phyloP scores from a whole-genome alignment of 2,113 vertebrate genomes.

The Notothenia coriiceps region DNA sequence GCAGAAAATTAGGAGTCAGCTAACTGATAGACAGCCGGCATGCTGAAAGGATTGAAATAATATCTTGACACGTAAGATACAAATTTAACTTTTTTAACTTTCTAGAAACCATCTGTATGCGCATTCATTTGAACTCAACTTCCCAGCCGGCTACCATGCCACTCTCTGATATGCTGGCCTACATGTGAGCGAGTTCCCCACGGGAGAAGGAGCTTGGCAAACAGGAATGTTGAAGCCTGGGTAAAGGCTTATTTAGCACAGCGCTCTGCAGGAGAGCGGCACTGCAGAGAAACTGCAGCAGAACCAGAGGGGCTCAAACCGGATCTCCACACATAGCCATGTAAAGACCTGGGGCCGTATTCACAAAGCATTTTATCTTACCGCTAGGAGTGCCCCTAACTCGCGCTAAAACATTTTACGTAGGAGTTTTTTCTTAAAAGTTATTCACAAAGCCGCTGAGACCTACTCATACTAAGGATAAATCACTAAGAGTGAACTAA shows the following conservation, averaged over 20 bases:
- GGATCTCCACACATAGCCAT: constrained; percentile 21
- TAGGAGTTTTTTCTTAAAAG: too few species aligned
- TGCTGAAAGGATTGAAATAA: constrained; percentile 28
- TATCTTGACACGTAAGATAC: background rate
- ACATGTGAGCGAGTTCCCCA: constrained; percentile 67
- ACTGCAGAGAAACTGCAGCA: constrained; percentile 58
- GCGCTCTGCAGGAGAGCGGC: constrained; percentile 58
- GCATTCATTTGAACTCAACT: constrained; percentile 32
- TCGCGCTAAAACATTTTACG: too few species aligned
- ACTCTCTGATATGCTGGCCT: constrained; percentile 74
- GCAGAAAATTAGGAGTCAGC: constrained; percentile 38
- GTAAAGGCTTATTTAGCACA: constrained; percentile 55
- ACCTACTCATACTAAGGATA: too few species aligned
- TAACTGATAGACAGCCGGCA: constrained; percentile 36
- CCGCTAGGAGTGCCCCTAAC: too few species aligned
- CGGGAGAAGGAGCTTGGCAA: constrained; percentile 48
- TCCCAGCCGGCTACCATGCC: constrained; percentile 53
- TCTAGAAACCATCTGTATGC: constrained; percentile 7
- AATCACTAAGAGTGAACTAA: too few species aligned
- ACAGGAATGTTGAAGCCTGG: constrained; percentile 25
- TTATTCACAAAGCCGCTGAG: too few species aligned
- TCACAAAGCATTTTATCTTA: too few species aligned
- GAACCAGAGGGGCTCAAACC: constrained; percentile 6
- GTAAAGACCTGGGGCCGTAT: constrained; percentile 38
- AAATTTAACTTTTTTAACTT: constrained; percentile 4